phyloP scores from a whole-genome alignment of 2,888 invertebrate genomes.

The Bugula neritina region DNA sequence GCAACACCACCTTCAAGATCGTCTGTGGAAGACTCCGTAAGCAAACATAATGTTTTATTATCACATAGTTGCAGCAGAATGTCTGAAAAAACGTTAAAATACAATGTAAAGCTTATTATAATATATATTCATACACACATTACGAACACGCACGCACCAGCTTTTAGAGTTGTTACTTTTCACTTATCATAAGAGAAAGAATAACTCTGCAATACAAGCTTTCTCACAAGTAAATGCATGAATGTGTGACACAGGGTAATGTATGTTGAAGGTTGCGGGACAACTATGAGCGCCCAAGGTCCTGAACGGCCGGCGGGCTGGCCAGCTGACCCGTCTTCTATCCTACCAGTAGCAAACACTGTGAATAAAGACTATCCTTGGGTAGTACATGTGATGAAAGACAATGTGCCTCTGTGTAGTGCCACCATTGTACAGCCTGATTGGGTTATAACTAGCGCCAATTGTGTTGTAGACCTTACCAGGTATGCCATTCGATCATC shows the following conservation, averaged over 20 bases:
- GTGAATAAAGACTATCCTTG: conserved; percentile 15
- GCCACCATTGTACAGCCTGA: background rate
- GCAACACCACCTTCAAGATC: background rate
- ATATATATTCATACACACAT: no score
- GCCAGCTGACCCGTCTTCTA: background rate
- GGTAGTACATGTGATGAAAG: conserved; percentile 14
- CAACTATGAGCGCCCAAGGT: background rate
- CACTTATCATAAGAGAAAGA: no score
- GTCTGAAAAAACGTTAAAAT: no score
- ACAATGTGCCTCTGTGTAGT: background rate
- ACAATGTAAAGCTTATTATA: no score
- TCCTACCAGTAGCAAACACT: background rate
- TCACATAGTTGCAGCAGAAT: no score
- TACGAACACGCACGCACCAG: no score
- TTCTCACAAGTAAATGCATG: no score
- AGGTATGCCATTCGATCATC: background rate
- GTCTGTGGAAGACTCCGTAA: background rate
- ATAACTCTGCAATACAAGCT: no score
- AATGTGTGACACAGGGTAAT: no score
- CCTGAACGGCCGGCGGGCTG: background rate
- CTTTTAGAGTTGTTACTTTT: no score
- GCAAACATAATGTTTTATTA: no score
- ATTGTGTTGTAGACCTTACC: background rate
- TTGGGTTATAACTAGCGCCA: background rate
- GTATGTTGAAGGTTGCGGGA: background rate